A percentile compares a stretch with the other conserved stretches of the same genome.
Conservation (phyloP, 2,888 invertebrate genomes). For the Sminthurides aquaticus region DNA sequence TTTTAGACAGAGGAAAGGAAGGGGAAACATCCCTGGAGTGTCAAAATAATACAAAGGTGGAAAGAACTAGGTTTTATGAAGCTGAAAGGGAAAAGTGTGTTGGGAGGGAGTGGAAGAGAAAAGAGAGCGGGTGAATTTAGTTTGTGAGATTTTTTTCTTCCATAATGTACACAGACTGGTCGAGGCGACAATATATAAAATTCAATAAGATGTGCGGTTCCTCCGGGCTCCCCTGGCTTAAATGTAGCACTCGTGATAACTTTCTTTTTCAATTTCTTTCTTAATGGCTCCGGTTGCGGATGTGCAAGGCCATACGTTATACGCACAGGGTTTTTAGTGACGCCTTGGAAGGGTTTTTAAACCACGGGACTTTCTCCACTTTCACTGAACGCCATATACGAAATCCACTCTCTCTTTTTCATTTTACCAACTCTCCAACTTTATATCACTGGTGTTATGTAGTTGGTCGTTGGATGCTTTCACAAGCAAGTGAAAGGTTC, state of each 20-base stretch:
- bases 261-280: neutral
- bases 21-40: neutral
- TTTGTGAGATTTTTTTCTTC: too few species aligned
- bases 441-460: too few species aligned
- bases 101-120: neutral
- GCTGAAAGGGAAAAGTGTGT: neutral
- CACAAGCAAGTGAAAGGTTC: too few species aligned
- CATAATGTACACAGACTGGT: too few species aligned
- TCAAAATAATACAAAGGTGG: neutral
- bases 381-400: too few species aligned
- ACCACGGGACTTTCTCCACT: neutral
- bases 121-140: too few species aligned
- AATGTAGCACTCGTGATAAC: neutral
- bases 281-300: neutral
- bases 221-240: neutral
- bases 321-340: neutral
- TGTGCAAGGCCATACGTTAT: neutral
- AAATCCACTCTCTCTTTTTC: too few species aligned
- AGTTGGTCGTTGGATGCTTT: too few species aligned
- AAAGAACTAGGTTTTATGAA: neutral
- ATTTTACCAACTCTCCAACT: too few species aligned
- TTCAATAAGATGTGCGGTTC: neutral
- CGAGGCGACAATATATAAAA: neutral
- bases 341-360: neutral
- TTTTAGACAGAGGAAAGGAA: too few species aligned